Conservation (phyloP, 2,888 invertebrate genomes). For the Pterostichus niger region DNA sequence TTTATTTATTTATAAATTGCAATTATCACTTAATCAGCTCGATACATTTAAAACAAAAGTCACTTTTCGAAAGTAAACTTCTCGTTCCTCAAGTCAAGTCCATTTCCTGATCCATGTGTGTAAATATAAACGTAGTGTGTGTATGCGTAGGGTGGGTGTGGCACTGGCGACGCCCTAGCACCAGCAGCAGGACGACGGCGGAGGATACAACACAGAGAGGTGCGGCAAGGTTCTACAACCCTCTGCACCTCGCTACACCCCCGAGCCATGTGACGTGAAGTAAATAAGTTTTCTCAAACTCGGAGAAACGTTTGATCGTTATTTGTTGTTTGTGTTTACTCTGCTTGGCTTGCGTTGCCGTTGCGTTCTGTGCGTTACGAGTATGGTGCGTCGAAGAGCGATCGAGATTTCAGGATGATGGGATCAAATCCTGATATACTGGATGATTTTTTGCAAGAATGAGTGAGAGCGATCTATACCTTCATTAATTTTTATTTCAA, state of each 20-base stretch:
- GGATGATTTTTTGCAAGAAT: neutral
- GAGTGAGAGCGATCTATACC: no score
- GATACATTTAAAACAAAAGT: no score
- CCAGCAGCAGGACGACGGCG: no score
- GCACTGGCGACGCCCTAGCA: constrained; percentile 15
- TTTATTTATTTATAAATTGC: no score
- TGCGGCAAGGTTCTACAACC: neutral
- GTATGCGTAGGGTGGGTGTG: neutral
- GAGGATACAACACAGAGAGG: neutral
- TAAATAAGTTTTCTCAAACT: constrained; percentile 62
- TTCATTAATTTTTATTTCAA: no score
- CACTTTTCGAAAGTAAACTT: no score
- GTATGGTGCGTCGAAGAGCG: neutral
- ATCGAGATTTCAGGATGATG: neutral
- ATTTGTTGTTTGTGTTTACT: constrained; percentile 63
- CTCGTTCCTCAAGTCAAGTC: no score
- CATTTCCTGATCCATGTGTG: neutral
- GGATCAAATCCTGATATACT: neutral
- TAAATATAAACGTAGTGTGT: neutral
- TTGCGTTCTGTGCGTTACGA: neutral
- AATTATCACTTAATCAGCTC: no score
- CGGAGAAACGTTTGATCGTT: constrained; percentile 58
- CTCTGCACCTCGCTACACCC: neutral
- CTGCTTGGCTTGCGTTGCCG: neutral
- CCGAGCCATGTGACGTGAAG: constrained; percentile 29